phyloP scores from a whole-genome alignment of 2,113 vertebrate genomes.

The Chascanopsetta lugubris region DNA sequence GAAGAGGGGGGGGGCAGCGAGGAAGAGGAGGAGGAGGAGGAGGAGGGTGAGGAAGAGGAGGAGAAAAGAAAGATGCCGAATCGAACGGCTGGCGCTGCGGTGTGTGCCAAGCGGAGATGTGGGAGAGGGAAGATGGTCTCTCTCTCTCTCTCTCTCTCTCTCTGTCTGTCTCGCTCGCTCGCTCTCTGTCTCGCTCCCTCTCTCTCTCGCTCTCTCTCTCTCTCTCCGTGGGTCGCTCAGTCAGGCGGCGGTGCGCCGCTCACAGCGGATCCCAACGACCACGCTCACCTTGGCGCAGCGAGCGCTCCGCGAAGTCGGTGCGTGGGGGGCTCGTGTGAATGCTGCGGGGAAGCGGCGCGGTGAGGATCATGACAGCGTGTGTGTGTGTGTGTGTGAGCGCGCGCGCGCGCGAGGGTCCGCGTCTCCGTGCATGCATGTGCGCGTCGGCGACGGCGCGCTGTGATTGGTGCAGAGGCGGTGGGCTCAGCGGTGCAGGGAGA shows the following conservation, averaged over 20 bases:
- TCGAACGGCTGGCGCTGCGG: constrained; percentile 51
- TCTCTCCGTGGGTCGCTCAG: constrained; percentile 21
- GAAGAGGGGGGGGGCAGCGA: constrained; percentile 7
- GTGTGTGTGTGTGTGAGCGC: constrained; percentile 1
- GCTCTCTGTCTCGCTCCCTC: constrained; percentile 37
- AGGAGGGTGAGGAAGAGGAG: constrained; percentile 24
- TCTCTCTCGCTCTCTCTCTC: constrained; percentile 17
- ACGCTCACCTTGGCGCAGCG: constrained; percentile 70
- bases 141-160: constrained; percentile 30
- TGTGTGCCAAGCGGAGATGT: constrained; percentile 35
- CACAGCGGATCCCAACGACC: constrained; percentile 47
- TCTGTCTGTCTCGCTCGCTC: too few relatives aligned
- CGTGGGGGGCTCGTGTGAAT: constrained; percentile 54
- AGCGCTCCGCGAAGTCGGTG: constrained; percentile 50
- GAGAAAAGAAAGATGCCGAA: constrained; percentile 53
- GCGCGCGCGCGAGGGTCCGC: constrained; percentile 2
- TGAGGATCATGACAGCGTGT: constrained; percentile 22
- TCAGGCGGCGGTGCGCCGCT: constrained; percentile 55
- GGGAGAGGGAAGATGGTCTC: constrained; percentile 41
- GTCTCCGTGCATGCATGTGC: constrained; percentile 38
- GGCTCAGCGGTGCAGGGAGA: constrained; percentile 67
- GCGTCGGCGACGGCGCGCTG: constrained; percentile 36
- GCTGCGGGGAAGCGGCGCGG: constrained; percentile 43
- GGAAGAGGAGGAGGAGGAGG: constrained; percentile 24
- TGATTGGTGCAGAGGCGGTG: constrained; percentile 71